Base-by-base conservation (phyloP, 1,140 invertebrate genomes). In the Papilio polytes region DNA sequence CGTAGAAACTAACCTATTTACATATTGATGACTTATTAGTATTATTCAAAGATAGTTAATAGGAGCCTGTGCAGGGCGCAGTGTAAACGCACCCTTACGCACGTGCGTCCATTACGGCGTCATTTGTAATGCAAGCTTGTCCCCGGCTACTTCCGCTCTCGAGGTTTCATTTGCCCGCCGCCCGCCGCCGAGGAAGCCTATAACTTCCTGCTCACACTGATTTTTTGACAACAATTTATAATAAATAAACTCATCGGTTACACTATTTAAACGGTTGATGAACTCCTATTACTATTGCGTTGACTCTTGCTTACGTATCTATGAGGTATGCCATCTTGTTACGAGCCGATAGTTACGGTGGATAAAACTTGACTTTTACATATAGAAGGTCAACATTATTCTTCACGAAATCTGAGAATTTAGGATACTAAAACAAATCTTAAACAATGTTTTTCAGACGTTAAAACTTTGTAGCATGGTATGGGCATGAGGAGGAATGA, bases 101-200 rank as follows among this genome's bases (percentile, higher is more conserved):
- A 89, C 91, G 90, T 91, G 91, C 80, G 85, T 91, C 89, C 88
- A 90, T 91, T 91, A 91, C 86, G 83, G 87, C 82, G 89, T 91
- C 87, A 92, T 94, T 94, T 91, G 91, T 94, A 94, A 92, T 91
- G 89, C 91, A 91, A 81, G 89, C 86, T 86, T 86, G 90, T 93
- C 87, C 83, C 83, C 84, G 83, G 77, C 81, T 86, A 82, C 92
- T 94, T 94, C 91, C 91, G 90, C 85, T 84, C 86, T 85, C 63
- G 81, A 86, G 88, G 89, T 87, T 89, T 94, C 89, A 92, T 85
- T 90, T 82, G 85, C 51, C 91, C 92, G 82, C 89, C 89, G 91
- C 88, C 53, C 18, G 53, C 53, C 53, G 91, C 88, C 77, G 89
- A 88, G 91, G 91, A 92, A 92, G 91, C 88, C 88, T 89, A 86